Evolutionary conservation across 92 coral and sea anemone species (phyloP).

Genomic region (Paragorgia papillata): DNA sequence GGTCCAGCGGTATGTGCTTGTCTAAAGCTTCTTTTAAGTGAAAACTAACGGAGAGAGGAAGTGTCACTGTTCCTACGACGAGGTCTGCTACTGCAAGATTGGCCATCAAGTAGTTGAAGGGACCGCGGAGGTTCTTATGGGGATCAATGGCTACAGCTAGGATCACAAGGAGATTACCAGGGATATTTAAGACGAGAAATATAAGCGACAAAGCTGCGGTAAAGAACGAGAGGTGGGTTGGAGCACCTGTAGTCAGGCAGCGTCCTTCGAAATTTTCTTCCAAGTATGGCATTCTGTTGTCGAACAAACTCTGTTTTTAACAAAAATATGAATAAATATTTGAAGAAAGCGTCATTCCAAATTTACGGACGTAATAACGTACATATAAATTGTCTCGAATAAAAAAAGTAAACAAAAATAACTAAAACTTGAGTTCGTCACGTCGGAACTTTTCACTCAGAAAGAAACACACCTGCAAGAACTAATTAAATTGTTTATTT

Average conservation of each 20-base stretch:
- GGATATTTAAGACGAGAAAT: constrained; percentile 39
- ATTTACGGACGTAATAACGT: too few species aligned
- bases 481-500: too few species aligned
- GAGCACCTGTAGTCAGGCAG: constrained; percentile 34
- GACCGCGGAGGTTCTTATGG: constrained; percentile 43
- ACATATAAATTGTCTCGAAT: too few species aligned
- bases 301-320: neutral
- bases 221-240: constrained; percentile 41
- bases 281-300: constrained; percentile 16
- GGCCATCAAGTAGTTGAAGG: constrained; percentile 50
- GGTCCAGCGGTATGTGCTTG: neutral
- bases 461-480: too few species aligned
- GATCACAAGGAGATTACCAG: constrained; percentile 56
- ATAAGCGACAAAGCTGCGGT: constrained; percentile 44
- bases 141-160: constrained; percentile 53
- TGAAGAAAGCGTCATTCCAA: too few species aligned
- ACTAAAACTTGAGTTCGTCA: too few species aligned
- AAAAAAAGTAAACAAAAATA: too few species aligned
- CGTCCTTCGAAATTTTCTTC: constrained; percentile 31
- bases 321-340: too few species aligned
- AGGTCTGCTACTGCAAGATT: constrained; percentile 52
- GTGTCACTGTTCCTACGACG: constrained; percentile 43
- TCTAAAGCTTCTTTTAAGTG: constrained; percentile 51
- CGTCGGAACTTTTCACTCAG: too few species aligned
- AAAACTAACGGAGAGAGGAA: constrained; percentile 37